A percentile compares a stretch with the other conserved stretches of the same genome.
These are phyloP conservation scores for Arrhopalites spinosus DNA, from an alignment of 2,888 invertebrate species.

Conservation along the genomic window DNA sequence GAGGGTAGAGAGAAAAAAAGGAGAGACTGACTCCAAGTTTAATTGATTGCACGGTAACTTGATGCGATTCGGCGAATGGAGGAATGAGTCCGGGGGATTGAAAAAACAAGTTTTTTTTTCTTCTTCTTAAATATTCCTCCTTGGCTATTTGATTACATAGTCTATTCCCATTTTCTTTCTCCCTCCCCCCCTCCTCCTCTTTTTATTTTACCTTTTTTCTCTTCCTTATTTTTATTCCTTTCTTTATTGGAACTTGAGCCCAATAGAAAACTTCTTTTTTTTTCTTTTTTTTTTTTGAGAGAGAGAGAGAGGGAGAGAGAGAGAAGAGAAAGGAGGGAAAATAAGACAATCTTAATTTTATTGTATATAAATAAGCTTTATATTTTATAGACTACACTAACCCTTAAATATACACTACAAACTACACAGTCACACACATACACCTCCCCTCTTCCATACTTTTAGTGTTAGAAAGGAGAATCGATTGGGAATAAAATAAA, in stretches of 20 bases:
- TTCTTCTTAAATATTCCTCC: background rate
- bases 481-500: no score
- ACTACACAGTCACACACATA: no score
- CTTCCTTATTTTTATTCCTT: background rate
- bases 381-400: no score
- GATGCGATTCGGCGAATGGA: background rate
- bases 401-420: no score
- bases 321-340: background rate
- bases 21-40: constrained; percentile 7
- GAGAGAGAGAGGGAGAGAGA: background rate
- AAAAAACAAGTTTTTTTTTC: background rate
- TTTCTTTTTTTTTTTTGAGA: constrained; percentile 18
- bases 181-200: no score
- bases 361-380: no score
- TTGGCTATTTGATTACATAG: background rate
- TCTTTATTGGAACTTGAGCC: no score
- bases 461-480: constrained; percentile 29
- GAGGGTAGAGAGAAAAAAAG: no score
- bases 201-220: background rate
- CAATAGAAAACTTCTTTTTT: no score
- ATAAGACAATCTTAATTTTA: background rate
- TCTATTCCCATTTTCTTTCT: background rate
- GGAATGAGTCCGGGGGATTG: background rate
- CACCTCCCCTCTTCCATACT: no score
- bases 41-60: constrained; percentile 16